Evolutionary conservation across 2,888 invertebrate species (phyloP).

Genomic region (Anticlea derivata): DNA sequence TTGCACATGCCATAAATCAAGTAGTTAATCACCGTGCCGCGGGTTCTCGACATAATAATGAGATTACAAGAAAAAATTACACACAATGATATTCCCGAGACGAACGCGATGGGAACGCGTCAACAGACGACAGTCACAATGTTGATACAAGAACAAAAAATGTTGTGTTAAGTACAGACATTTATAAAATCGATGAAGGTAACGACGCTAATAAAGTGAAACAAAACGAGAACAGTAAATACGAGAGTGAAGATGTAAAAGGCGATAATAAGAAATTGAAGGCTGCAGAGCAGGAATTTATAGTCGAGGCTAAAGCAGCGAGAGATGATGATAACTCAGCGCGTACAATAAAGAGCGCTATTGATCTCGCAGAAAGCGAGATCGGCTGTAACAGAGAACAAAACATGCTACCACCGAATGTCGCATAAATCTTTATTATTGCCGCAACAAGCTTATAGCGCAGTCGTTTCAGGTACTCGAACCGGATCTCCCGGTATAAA

Average conservation of each 20-base stretch:
- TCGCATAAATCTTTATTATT: conserved; percentile 84
- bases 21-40: conserved; percentile 76
- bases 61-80: conserved; percentile 79
- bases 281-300: conserved; percentile 64
- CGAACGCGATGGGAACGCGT: conserved; percentile 53
- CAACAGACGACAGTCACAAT: conserved; percentile 48
- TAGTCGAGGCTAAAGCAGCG: conserved; percentile 64
- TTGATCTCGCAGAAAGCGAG: conserved; percentile 81
- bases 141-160: conserved; percentile 36
- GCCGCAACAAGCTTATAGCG: conserved; percentile 80
- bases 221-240: conserved; percentile 55
- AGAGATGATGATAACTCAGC: conserved; percentile 75
- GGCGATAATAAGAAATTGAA: conserved; percentile 74
- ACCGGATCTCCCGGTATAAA: conserved; percentile 77
- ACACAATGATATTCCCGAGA: conserved; percentile 53
- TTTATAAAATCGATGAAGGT: conserved; percentile 45
- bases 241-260: conserved; percentile 66
- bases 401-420: conserved; percentile 82
- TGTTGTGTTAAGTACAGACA: conserved; percentile 31
- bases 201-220: conserved; percentile 45
- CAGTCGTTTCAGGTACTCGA: conserved; percentile 79
- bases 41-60: conserved; percentile 71
- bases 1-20: conserved; percentile 82
- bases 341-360: conserved; percentile 78
- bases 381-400: conserved; percentile 81